Evolutionary conservation across 2,888 invertebrate genomes (phyloP).

Genomic region (Anarsia innoxiella): DNA sequence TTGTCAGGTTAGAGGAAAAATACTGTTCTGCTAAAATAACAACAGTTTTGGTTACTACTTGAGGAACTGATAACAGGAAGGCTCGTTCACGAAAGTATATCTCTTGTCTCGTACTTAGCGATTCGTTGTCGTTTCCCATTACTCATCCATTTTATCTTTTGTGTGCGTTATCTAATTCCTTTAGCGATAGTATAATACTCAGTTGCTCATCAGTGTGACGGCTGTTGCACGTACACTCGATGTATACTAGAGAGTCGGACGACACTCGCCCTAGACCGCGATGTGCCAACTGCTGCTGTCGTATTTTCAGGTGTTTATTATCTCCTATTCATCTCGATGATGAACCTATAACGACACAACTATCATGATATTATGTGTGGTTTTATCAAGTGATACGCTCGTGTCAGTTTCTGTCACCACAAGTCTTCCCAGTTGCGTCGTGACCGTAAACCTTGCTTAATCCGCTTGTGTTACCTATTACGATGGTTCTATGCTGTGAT

Average conservation of each 20-base stretch:
- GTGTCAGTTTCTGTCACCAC: neutral
- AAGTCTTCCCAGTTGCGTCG: too few relatives aligned
- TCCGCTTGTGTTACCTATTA: too few relatives aligned
- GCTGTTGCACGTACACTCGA: constrained; percentile 20
- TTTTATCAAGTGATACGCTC: neutral
- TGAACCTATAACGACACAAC: neutral
- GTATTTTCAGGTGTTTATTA: constrained; percentile 29
- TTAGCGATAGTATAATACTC: constrained; percentile 26
- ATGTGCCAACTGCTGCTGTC: constrained; percentile 28
- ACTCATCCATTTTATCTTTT: constrained; percentile 56
- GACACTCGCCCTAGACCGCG: constrained; percentile 21
- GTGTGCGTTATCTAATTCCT: constrained; percentile 40
- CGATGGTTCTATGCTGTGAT: too few relatives aligned
- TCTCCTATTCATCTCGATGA: neutral
- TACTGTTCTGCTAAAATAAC: too few relatives aligned
- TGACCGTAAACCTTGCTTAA: too few relatives aligned
- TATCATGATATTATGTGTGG: neutral
- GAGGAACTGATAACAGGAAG: too few relatives aligned
- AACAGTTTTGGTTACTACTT: too few relatives aligned
- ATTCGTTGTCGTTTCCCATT: constrained; percentile 35
- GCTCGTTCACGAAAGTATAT: too few relatives aligned
- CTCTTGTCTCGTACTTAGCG: constrained; percentile 22
- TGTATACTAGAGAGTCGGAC: constrained; percentile 20
- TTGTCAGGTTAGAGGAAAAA: too few relatives aligned
- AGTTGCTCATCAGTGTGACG: constrained; percentile 17